phyloP scores from a whole-genome alignment of 2,113 vertebrate species.

The Ia io region DNA sequence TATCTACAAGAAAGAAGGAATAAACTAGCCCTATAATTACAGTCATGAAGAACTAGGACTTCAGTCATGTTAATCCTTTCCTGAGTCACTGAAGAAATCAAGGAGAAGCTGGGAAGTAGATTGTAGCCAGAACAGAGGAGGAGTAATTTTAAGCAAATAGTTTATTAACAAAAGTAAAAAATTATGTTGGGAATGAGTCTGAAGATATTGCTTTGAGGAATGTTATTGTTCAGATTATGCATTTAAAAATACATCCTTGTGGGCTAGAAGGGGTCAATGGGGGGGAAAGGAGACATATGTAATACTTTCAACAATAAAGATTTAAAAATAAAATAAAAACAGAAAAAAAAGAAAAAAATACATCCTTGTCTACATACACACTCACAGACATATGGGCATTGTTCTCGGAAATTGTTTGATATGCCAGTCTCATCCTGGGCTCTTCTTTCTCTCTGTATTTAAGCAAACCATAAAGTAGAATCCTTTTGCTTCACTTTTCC shows the following conservation, averaged over 20 bases:
- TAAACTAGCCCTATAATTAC: not conserved
- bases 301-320: too few relatives aligned
- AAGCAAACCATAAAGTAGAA: not conserved
- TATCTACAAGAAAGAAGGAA: not conserved
- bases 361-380: not conserved
- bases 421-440: not conserved
- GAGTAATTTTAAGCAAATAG: not conserved
- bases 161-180: constrained; percentile 4
- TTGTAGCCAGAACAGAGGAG: not conserved
- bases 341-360: too few relatives aligned
- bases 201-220: not conserved
- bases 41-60: not conserved
- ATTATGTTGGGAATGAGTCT: not conserved
- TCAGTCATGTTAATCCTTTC: not conserved
- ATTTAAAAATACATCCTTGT: not conserved
- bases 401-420: not conserved
- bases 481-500: not conserved
- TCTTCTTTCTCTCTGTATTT: not conserved
- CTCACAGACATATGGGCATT: not conserved
- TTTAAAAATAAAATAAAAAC: too few relatives aligned
- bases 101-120: not conserved
- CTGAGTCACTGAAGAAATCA: not conserved
- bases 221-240: not conserved
- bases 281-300: too few relatives aligned
- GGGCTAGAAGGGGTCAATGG: too few relatives aligned